phyloP scores from a whole-genome alignment of 2,888 invertebrate species.

The Glyphotaelius pellucidus region DNA sequence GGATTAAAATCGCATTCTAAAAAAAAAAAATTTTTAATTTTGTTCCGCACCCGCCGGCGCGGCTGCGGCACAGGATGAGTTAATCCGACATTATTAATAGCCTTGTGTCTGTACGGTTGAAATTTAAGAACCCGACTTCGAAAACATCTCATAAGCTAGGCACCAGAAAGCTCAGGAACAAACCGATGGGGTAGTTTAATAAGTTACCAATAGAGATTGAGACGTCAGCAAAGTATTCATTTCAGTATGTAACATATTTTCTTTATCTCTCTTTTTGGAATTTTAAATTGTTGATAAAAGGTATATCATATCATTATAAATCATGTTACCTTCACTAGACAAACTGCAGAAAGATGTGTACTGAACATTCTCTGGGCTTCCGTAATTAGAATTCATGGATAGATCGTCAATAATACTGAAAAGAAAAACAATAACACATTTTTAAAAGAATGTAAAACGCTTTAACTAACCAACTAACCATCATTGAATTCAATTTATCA shows the following conservation, averaged over 20 bases:
- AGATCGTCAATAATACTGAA: slow-evolving; percentile 48
- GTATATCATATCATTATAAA: background rate
- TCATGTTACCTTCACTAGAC: slow-evolving; percentile 51
- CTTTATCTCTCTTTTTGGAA: background rate
- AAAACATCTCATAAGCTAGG: background rate
- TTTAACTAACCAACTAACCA: background rate
- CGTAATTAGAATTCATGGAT: slow-evolving; percentile 35
- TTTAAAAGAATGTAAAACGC: background rate
- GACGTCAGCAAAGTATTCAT: background rate
- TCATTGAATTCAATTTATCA: too few species aligned
- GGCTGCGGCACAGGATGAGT: too few species aligned
- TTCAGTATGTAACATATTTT: background rate
- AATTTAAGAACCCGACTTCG: too few species aligned
- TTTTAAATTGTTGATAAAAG: background rate
- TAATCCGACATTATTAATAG: too few species aligned
- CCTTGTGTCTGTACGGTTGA: too few species aligned
- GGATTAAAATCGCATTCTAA: too few species aligned
- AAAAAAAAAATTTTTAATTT: too few species aligned
- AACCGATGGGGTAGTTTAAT: background rate
- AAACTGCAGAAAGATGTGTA: slow-evolving; percentile 51
- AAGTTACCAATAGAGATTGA: too few species aligned
- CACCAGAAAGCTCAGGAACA: background rate
- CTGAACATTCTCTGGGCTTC: slow-evolving; percentile 38
- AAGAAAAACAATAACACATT: slow-evolving; percentile 13
- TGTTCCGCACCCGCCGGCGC: too few species aligned